phyloP scores from a whole-genome alignment of 2,888 invertebrate genomes.

The Lissocephala sabroskyi region DNA sequence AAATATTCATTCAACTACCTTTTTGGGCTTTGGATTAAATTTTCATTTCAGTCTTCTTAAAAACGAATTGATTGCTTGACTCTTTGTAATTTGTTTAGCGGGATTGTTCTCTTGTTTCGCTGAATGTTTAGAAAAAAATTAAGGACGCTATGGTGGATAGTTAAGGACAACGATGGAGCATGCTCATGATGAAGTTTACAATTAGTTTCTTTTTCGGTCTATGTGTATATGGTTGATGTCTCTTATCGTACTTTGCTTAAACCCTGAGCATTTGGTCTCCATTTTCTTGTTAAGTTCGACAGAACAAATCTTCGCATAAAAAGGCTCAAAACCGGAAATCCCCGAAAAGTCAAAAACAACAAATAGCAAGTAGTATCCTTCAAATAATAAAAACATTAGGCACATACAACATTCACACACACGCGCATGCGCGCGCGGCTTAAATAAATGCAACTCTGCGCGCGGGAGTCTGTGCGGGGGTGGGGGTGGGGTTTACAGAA shows the following conservation, averaged over 20 bases:
- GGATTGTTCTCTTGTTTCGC: slow-evolving; percentile 45
- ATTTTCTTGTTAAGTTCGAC: slow-evolving; percentile 60
- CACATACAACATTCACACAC: slow-evolving; percentile 67
- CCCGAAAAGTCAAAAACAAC: slow-evolving; percentile 45
- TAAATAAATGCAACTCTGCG: slow-evolving; percentile 9
- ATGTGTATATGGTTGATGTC: slow-evolving; percentile 15
- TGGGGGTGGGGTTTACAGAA: background rate
- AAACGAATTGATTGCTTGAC: slow-evolving; percentile 54
- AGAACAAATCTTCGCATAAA: slow-evolving; percentile 40
- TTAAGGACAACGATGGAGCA: slow-evolving; percentile 50
- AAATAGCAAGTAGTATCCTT: slow-evolving; percentile 8
- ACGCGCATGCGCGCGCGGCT: slow-evolving; percentile 25
- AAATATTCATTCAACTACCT: no score
- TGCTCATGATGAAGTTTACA: slow-evolving; percentile 58
- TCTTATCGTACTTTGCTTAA: slow-evolving; percentile 54
- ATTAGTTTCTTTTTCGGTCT: slow-evolving; percentile 13
- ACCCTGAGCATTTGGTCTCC: slow-evolving; percentile 69
- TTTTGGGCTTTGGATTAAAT: slow-evolving; percentile 29
- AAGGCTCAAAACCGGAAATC: slow-evolving; percentile 29
- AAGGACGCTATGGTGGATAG: slow-evolving; percentile 13
- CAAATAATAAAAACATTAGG: slow-evolving; percentile 50
- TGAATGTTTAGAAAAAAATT: slow-evolving; percentile 25
- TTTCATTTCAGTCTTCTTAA: slow-evolving; percentile 51
- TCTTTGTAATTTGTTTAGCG: slow-evolving; percentile 49
- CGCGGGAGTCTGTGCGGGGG: background rate